Evolutionary conservation across 1,140 invertebrate genomes (phyloP).

Genomic region (Riptortus pedestris): DNA sequence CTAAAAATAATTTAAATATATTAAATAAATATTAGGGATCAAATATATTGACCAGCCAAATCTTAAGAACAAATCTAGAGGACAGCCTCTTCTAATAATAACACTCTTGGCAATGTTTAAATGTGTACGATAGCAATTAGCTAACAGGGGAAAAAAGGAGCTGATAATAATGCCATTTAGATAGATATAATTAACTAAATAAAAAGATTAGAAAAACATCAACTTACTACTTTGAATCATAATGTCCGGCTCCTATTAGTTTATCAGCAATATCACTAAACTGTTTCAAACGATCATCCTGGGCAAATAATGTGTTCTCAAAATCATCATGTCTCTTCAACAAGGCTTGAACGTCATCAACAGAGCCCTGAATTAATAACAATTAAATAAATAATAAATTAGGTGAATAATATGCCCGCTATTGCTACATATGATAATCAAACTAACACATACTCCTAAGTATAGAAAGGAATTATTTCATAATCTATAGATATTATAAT

Average conservation of each 20-base stretch:
- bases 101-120: too few species aligned
- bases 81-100: neutral
- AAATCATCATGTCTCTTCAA: constrained; percentile 91
- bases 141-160: too few species aligned
- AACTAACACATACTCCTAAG: too few species aligned
- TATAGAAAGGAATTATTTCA: too few species aligned
- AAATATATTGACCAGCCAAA: neutral
- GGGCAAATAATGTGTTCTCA: constrained; percentile 81
- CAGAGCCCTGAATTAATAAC: constrained; percentile 64
- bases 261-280: constrained; percentile 80
- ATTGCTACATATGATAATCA: too few species aligned
- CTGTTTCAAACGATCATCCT: constrained; percentile 80
- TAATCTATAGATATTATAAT: too few species aligned
- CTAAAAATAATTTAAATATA: constrained; percentile 37
- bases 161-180: too few species aligned
- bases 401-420: neutral
- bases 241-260: constrained; percentile 72
- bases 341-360: constrained; percentile 89
- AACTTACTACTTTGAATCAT: constrained; percentile 70
- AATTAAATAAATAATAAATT: neutral
- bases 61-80: neutral
- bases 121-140: too few species aligned
- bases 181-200: too few species aligned
- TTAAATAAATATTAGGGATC: constrained; percentile 17
- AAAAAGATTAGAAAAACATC: too few species aligned